Conservation (phyloP, 2,888 invertebrate species). For the Sphinx pinastri region DNA sequence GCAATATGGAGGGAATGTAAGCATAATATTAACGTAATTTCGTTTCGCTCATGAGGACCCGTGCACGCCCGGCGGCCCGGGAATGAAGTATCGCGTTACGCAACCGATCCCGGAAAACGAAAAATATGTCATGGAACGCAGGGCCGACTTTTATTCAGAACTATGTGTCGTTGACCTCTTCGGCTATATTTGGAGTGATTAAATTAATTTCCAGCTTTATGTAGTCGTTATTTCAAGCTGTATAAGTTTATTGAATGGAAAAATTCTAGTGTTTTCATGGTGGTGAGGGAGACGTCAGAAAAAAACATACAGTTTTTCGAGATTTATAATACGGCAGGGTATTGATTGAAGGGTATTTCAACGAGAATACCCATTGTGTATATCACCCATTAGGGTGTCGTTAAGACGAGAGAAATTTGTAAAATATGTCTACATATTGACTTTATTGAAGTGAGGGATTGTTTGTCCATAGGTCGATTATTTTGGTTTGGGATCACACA, state of each 20-base stretch:
- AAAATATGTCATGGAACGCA: conserved; percentile 21
- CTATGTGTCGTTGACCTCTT: conserved; percentile 13
- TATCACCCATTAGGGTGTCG: too few species aligned
- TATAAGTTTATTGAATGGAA: not conserved
- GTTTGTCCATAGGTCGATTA: too few species aligned
- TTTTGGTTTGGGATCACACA: too few species aligned
- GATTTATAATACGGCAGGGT: too few species aligned
- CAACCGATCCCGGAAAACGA: conserved; percentile 25
- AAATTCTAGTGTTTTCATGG: not conserved
- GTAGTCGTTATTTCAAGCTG: not conserved
- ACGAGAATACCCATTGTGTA: too few species aligned
- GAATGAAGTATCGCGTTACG: conserved; percentile 24
- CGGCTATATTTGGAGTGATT: not conserved
- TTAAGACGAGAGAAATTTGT: too few species aligned
- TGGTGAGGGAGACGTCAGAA: too few species aligned
- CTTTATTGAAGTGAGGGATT: too few species aligned
- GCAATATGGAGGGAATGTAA: conserved; percentile 13
- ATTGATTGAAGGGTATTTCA: too few species aligned
- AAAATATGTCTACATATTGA: too few species aligned
- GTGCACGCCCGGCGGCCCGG: conserved; percentile 11
- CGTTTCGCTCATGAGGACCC: conserved; percentile 24
- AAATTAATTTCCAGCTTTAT: conserved; percentile 11
- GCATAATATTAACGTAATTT: conserved; percentile 20
- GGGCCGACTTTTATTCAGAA: not conserved
- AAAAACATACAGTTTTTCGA: too few species aligned